Percentiles rank a stretch among this genome's conserved stretches.
Conservation (phyloP, 2,113 vertebrate genomes). For the Sinocyclocheilus grahami region DNA sequence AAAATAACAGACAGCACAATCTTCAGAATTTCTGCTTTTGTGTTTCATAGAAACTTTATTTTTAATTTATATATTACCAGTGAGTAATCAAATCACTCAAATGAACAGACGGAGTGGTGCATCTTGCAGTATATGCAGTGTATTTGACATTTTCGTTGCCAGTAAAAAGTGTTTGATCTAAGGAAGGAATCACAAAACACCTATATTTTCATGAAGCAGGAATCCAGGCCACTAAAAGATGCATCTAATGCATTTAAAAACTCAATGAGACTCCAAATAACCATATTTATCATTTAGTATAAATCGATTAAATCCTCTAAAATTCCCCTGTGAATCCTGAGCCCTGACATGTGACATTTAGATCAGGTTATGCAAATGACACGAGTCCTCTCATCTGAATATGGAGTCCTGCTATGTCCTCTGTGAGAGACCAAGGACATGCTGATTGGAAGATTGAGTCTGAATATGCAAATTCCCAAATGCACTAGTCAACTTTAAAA, state of each 20-base stretch:
- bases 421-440: constrained; percentile 39
- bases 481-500: constrained; percentile 35
- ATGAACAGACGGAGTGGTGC: no score
- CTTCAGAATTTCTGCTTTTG: no score
- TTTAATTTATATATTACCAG: no score
- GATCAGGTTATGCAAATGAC: constrained; percentile 41
- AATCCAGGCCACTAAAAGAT: constrained; percentile 22
- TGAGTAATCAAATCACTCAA: no score
- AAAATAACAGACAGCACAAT: no score
- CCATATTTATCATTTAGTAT: constrained; percentile 36
- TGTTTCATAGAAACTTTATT: no score
- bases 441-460: constrained; percentile 34
- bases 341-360: constrained; percentile 39
- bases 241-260: constrained; percentile 32
- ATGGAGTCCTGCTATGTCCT: constrained; percentile 39
- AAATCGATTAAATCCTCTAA: constrained; percentile 29
- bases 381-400: constrained; percentile 20
- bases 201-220: not conserved
- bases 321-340: constrained; percentile 5
- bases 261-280: not conserved
- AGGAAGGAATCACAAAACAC: not conserved
- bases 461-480: constrained; percentile 39
- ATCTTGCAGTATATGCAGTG: no score
- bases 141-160: not conserved
- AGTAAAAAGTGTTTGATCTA: not conserved